Evolutionary conservation across 2,888 invertebrate genomes (phyloP), one percentile per base, ranked within the genome.

Genomic region (Scrobipalpa costella): DNA sequence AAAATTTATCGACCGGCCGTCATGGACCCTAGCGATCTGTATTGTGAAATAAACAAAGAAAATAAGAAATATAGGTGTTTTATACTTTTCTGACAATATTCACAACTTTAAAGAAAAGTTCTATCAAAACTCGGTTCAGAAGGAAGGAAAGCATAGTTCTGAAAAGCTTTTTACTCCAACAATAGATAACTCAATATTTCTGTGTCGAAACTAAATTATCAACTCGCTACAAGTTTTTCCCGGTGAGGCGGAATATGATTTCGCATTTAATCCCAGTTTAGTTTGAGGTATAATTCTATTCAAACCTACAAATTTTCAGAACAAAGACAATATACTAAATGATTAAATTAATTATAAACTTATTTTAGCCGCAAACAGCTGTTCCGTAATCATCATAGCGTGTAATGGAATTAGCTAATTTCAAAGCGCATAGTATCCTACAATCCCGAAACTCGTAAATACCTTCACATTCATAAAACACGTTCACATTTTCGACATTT

Each of bases 121-220:
- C 11, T 40, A 40, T 40, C 40, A 40, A 40, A 40, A 40, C 13
- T n/a, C n/a, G n/a, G n/a, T 40, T 13, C 13, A 13, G 13, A 40
- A 3, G n/a, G 13, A 21, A 17, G 50, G 21, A 9, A 21, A 50
- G 50, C 19, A 50, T 21, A 50, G 50, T 50, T 50, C 21, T 19
- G 50, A 17, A 50, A 50, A 50, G 50, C 50, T 50, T 50, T 50
- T 50, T 50, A 50, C 50, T 50, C 50, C 50, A 38, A 19, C 57
- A 57, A 57, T 33, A 34, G 36, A 57, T 57, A 57, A 57, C 57
- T 57, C 36, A 57, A 38, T 38, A 59, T 60, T 55, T 59, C 52
- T 52, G 52, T 34, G 49, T 50, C 33, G 49, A 61, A 55, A 61
- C 55, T 47, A 59, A 59, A 59, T 62, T 62, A 64, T 50, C 55